A percentile compares a stretch with the other conserved stretches of the same genome.
These are phyloP conservation scores for Muntiacus muntjak DNA, from an alignment of 2,113 vertebrate genomes.

Conservation along the genomic window DNA sequence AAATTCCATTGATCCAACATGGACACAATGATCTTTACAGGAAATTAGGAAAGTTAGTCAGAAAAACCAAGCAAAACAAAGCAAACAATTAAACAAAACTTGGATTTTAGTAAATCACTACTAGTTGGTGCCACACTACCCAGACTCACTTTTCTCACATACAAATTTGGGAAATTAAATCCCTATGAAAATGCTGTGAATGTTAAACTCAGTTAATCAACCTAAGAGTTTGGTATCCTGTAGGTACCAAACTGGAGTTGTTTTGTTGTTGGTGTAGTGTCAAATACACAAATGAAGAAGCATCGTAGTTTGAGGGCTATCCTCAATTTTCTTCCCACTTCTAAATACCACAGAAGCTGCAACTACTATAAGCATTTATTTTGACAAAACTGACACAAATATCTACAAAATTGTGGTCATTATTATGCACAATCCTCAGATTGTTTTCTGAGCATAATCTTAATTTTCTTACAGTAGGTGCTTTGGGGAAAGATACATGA, in stretches of 20 bases:
- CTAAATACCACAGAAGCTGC: not conserved
- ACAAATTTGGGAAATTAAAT: not conserved
- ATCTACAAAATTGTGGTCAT: not conserved
- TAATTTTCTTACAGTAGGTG: not conserved
- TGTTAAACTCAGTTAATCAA: not conserved
- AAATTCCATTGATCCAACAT: not conserved
- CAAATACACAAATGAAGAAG: not conserved
- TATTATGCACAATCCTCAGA: not conserved
- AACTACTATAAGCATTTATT: not conserved
- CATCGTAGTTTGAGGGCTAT: not conserved
- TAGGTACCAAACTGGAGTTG: not conserved
- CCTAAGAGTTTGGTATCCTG: not conserved
- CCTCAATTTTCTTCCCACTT: not conserved
- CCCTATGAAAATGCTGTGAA: not conserved
- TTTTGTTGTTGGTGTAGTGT: not conserved
- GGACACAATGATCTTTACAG: not conserved
- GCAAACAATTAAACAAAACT: not conserved
- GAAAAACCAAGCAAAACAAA: not conserved
- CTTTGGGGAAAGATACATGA: not conserved
- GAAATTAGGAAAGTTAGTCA: not conserved
- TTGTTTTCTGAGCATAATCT: not conserved
- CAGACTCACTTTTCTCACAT: not conserved
- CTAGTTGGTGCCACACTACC: not conserved
- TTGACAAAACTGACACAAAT: not conserved
- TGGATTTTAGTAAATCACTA: not conserved